Evolutionary conservation across 2,888 invertebrate species (phyloP), one percentile per base, ranked within the genome.

Genomic region (Branchipolynoe longqiensis): DNA sequence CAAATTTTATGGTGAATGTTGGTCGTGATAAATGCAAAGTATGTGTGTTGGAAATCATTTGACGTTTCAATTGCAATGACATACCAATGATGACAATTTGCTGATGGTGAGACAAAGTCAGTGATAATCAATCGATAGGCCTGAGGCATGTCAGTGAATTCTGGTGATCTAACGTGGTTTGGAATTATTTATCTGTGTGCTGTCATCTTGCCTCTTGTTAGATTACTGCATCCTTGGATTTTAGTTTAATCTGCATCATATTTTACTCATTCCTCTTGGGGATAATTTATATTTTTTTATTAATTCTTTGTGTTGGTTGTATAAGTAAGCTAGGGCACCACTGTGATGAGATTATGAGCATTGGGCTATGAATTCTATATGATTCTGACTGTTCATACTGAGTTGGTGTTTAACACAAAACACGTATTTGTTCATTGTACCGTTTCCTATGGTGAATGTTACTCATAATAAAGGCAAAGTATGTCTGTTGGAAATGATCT

Each of bases 61-160:
- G 54, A 54, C 12, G 18, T 54, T 54, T 54, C 12, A 64, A 64
- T 28, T 64, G 64, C 28, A 28, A 64, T 31, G 36, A 28, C 8
- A 64, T 73, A 40, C 73, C 38, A 40, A 73, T 73, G 73, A 73
- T 73, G 73, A 73, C 73, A 73, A 12, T 25, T 64, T 18, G 31
- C 56, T 25, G 25, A 62, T 31, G 12, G 38, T 73, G 73, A 41
- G 28, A 33, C 48, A 31, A 48, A 78, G 4, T 48, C 78, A 28
- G 38, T 78, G 78, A 78, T n/a, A 25, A 12, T 48, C 78, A 78
- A 78, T 78, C 48, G 78, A 78, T 78, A 78, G 78, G 78, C 48
- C 78, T 78, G 78, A 78, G 28, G 78, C 78, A 78, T n/a, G 36
- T 31, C 6, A 33, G 8, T 33, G 3, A 14, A n/a, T 58, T 58